These are phyloP conservation scores for Drosophila anceps DNA, from an alignment of 2,888 invertebrate genomes.

Conservation along the genomic window DNA sequence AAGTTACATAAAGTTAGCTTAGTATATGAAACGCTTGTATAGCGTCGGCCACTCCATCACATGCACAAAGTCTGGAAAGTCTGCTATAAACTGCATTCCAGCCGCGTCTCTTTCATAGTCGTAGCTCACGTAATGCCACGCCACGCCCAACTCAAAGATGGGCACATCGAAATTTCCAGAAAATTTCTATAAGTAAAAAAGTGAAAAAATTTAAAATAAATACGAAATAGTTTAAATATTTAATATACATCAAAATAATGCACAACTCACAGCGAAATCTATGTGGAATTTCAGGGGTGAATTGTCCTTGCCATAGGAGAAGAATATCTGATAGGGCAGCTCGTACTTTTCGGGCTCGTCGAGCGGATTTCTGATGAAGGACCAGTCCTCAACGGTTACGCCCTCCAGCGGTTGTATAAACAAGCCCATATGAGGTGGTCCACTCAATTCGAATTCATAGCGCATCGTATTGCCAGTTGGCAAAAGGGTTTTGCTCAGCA, in stretches of 20 bases:
- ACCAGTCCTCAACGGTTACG: constrained; percentile 74
- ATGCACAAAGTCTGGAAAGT: constrained; percentile 87
- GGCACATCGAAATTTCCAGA: constrained; percentile 58
- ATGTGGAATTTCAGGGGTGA: constrained; percentile 76
- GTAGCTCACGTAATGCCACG: constrained; percentile 86
- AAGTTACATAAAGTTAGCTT: constrained; percentile 16
- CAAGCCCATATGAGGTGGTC: constrained; percentile 80
- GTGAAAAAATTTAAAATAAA: neutral
- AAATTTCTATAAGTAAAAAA: constrained; percentile 39
- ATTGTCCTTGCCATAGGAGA: constrained; percentile 72
- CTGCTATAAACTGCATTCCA: constrained; percentile 84
- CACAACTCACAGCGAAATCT: constrained; percentile 66
- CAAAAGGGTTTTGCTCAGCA: constrained; percentile 56
- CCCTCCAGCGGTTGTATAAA: constrained; percentile 74
- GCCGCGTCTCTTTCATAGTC: constrained; percentile 85
- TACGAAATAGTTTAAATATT: neutral
- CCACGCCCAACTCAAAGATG: constrained; percentile 85
- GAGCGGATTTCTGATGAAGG: constrained; percentile 74
- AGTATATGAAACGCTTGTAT: constrained; percentile 84
- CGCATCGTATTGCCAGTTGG: constrained; percentile 45
- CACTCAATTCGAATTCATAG: constrained; percentile 75
- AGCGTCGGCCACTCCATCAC: constrained; percentile 86
- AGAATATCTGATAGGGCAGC: constrained; percentile 79
- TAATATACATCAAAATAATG: too few species aligned
- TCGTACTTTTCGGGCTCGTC: constrained; percentile 59